Evolutionary conservation across 2,888 invertebrate species (phyloP), one percentile per base, ranked within the genome.

Genomic region (Trissolcus brochymenae): DNA sequence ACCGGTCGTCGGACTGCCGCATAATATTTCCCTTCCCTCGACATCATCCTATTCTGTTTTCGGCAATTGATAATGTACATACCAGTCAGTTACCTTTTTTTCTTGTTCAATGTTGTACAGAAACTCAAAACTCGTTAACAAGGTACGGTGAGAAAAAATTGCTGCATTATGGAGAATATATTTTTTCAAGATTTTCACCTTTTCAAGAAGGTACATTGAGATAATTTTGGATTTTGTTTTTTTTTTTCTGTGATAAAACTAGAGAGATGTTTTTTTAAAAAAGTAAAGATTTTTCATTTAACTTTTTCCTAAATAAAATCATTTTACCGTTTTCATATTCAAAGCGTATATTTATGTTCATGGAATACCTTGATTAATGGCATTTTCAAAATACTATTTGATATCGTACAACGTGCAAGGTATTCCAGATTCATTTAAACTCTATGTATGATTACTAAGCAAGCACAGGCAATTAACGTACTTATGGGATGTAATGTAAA

Each of bases 1-100:
- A 84, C 78, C 85, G 79, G 79, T 84, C 81, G 82, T 80, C 79
- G 83, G 81, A 73, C 78, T 83, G 76, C 81, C 84, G 77, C 85
- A 86, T 70, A 85, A 84, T 80, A 81, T 84, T 82, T 85, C 86
- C 81, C 84, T 84, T 68, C 85, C 88, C 75, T 84, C 87, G 51
- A 85, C 86, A 68, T 87, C 87, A 79, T 84, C 86, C 76, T 84
- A 85, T 78, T 86, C 86, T 46, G 84, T 85, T 73, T 87, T 83
- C 66, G 85, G 84, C 79, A 86, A 85, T 79, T 81, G 62, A 80
- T 50, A 51, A 67, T 73, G 57, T 79, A 78, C 76, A 79, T 74
- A 73, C 67, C 6, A 55, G 43, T 35, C 14, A 56, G 9, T 35
- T 14, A 65, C 54, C 25, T 50, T 14, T 43, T 60, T 29, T 70